Percentiles rank a stretch among this genome's conserved stretches.
These are phyloP conservation scores for Eupleurogrammus muticus DNA, from an alignment of 2,797 vertebrate genomes.

Conservation along the genomic window DNA sequence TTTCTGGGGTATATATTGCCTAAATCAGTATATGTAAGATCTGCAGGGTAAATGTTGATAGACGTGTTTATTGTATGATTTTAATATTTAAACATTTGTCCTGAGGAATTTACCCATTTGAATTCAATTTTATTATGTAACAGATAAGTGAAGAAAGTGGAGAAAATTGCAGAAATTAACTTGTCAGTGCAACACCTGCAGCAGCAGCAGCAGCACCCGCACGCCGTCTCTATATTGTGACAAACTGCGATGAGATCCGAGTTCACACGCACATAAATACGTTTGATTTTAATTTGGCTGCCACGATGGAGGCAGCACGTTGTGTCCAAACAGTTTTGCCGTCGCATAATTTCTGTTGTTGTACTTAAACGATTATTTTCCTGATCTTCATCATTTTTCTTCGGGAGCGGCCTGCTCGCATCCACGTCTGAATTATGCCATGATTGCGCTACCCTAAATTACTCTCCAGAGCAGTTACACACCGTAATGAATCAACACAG, in stretches of 20 bases:
- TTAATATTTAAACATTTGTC: neutral
- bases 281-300: slow-evolving; percentile 18
- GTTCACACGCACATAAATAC: slow-evolving; percentile 8
- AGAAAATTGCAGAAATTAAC: slow-evolving; percentile 50
- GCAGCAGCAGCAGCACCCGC: slow-evolving; percentile 12
- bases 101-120: neutral
- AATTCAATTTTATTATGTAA: slow-evolving; percentile 5
- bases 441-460: slow-evolving; percentile 1
- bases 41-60: neutral
- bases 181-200: slow-evolving; percentile 43
- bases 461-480: neutral
- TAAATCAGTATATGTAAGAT: neutral
- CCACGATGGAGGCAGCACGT: slow-evolving; percentile 6
- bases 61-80: neutral
- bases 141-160: slow-evolving; percentile 11
- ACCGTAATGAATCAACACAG: neutral
- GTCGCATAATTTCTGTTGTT: slow-evolving; percentile 8
- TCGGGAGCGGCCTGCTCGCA: slow-evolving; percentile 8
- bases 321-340: neutral
- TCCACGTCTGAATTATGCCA: slow-evolving; percentile 1
- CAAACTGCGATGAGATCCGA: slow-evolving; percentile 43
- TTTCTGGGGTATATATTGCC: neutral
- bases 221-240: slow-evolving; percentile 38
- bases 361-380: slow-evolving; percentile 12
- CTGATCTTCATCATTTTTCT: slow-evolving; percentile 10